A percentile compares a stretch with the other conserved stretches of the same genome.
phyloP scores from a whole-genome alignment of 2,888 invertebrate genomes.

The Lepidocyrtinus sp. region DNA sequence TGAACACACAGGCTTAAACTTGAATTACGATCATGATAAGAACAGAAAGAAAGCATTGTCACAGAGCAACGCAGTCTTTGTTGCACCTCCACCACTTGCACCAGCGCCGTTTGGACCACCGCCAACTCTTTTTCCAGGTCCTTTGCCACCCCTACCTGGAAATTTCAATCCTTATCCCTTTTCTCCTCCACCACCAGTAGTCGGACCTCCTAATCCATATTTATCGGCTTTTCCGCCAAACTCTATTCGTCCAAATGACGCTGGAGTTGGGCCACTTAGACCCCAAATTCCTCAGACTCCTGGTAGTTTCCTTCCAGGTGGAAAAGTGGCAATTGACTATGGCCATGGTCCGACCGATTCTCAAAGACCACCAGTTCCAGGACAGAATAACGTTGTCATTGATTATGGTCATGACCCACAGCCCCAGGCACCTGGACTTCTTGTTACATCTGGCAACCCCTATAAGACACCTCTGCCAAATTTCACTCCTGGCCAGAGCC shows the following conservation, averaged over 20 bases:
- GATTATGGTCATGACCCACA: neutral
- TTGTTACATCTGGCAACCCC: no score
- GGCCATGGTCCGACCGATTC: neutral
- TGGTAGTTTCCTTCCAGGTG: neutral
- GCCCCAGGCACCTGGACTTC: neutral
- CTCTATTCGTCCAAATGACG: no score
- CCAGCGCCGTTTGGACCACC: neutral
- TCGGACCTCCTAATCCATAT: neutral
- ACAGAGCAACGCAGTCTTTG: neutral
- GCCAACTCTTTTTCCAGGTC: neutral
- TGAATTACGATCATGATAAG: conserved; percentile 17
- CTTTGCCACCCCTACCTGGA: neutral
- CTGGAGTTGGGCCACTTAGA: neutral
- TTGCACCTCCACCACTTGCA: neutral
- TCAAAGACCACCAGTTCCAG: neutral
- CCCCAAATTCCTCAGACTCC: neutral
- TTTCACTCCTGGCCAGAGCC: neutral
- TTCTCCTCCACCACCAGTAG: neutral
- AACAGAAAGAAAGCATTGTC: conserved; percentile 1
- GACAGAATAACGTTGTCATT: neutral
- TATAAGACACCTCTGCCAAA: no score
- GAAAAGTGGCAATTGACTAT: neutral
- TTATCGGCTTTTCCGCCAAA: no score
- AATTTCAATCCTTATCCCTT: neutral
- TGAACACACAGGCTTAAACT: conserved; percentile 7